These are phyloP conservation scores for Mola mola DNA, from an alignment of 2,113 vertebrate species.

Conservation along the genomic window DNA sequence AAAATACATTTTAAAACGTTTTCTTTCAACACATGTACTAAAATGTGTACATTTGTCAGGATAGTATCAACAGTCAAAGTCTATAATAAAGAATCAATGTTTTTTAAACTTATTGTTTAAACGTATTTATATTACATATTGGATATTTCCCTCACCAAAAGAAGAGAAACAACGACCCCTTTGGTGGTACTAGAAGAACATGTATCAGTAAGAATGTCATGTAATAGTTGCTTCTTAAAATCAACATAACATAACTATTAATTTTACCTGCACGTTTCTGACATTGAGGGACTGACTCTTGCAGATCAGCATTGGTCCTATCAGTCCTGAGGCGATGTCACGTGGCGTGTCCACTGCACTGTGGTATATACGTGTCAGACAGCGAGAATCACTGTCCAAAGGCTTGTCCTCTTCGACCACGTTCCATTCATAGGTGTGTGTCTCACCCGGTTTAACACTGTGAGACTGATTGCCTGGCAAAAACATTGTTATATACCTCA, in stretches of 20 bases:
- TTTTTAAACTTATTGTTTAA: too few relatives aligned
- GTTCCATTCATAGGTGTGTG: slow-evolving; percentile 87
- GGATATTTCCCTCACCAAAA: too few relatives aligned
- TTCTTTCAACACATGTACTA: too few relatives aligned
- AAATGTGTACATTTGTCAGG: too few relatives aligned
- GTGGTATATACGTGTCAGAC: slow-evolving; percentile 93
- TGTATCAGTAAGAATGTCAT: neutral
- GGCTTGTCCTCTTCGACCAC: slow-evolving; percentile 89
- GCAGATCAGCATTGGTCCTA: slow-evolving; percentile 95
- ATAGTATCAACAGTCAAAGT: too few relatives aligned
- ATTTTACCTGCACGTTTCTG: slow-evolving; percentile 91
- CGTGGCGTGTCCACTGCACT: slow-evolving; percentile 88
- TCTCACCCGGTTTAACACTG: slow-evolving; percentile 88
- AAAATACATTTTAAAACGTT: too few relatives aligned
- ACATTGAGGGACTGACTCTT: slow-evolving; percentile 89
- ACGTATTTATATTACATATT: too few relatives aligned
- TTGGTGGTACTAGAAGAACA: neutral
- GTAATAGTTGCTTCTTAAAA: neutral
- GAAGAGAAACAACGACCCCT: too few relatives aligned
- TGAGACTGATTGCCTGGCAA: slow-evolving; percentile 83
- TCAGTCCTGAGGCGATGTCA: slow-evolving; percentile 93
- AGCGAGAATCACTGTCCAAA: slow-evolving; percentile 85
- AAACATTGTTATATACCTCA: neutral
- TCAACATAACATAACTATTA: too few relatives aligned
- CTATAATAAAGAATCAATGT: too few relatives aligned